phyloP scores from a whole-genome alignment of 1,140 invertebrate genomes.

The Acromyrmex heyeri region DNA sequence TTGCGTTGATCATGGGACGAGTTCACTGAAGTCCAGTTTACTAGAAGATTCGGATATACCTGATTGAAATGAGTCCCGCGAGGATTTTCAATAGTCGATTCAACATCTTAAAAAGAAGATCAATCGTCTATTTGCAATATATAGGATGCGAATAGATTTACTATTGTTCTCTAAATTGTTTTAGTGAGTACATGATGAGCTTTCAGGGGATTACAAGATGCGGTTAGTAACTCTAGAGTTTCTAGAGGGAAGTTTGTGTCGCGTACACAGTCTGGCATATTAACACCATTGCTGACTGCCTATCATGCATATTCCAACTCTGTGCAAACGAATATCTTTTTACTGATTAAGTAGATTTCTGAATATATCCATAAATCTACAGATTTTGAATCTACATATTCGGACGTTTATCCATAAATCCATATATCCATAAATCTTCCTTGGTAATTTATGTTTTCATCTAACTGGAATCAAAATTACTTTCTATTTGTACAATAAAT shows the following conservation, averaged over 20 bases:
- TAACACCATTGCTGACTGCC: constrained; percentile 14
- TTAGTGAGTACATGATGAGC: constrained; percentile 14
- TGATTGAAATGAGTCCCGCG: too few species aligned
- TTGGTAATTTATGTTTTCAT: not conserved
- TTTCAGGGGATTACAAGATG: constrained; percentile 39
- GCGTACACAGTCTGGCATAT: constrained; percentile 31
- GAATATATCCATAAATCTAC: constrained; percentile 16
- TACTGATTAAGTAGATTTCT: not conserved
- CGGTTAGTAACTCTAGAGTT: not conserved
- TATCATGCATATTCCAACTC: constrained; percentile 40
- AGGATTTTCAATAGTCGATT: not conserved
- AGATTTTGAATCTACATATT: not conserved
- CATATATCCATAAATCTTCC: not conserved
- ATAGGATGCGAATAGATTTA: not conserved
- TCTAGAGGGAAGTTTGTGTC: constrained; percentile 14
- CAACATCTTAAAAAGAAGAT: constrained; percentile 15
- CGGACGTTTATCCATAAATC: too few species aligned
- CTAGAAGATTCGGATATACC: not conserved
- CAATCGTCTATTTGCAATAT: not conserved
- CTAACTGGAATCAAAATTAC: not conserved
- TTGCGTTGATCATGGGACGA: constrained; percentile 2
- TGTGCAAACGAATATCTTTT: constrained; percentile 25
- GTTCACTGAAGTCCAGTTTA: not conserved
- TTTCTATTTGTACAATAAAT: not conserved
- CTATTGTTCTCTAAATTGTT: constrained; percentile 49